Conservation (phyloP, 2,888 invertebrate species). For the Scaptomyza caliginosa region DNA sequence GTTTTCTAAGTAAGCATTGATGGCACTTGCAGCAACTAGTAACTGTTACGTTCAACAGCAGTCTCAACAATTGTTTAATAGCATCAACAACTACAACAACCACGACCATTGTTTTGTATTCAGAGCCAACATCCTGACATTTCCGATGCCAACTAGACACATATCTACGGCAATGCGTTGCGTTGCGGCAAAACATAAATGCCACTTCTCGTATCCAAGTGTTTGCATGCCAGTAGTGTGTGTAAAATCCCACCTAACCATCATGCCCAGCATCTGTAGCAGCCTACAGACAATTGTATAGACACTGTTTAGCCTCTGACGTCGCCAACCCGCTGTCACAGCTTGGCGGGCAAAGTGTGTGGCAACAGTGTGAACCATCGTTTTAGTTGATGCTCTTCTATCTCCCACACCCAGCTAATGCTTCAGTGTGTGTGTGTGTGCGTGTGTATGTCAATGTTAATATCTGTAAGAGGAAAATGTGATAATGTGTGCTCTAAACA, state of each 20-base stretch:
- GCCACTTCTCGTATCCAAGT: conserved; percentile 74
- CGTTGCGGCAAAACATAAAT: conserved; percentile 58
- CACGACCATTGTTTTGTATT: conserved; percentile 62
- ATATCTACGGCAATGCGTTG: conserved; percentile 35
- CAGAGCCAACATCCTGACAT: conserved; percentile 68
- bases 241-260: background rate
- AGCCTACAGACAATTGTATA: conserved; percentile 38
- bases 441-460: conserved; percentile 47
- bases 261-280: background rate
- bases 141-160: conserved; percentile 61
- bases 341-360: conserved; percentile 65
- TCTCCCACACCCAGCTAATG: background rate
- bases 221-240: conserved; percentile 52
- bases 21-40: conserved; percentile 93
- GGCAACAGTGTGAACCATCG: conserved; percentile 76
- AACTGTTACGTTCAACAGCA: conserved; percentile 84
- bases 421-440: too few relatives aligned
- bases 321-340: conserved; percentile 33
- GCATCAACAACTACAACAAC: conserved; percentile 41
- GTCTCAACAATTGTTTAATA: conserved; percentile 63
- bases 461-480: conserved; percentile 74
- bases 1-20: conserved; percentile 84
- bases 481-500: conserved; percentile 76
- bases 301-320: conserved; percentile 28
- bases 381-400: conserved; percentile 51